Evolutionary conservation across 2,888 invertebrate species (phyloP).

Genomic region (Marronus borbonicus): DNA sequence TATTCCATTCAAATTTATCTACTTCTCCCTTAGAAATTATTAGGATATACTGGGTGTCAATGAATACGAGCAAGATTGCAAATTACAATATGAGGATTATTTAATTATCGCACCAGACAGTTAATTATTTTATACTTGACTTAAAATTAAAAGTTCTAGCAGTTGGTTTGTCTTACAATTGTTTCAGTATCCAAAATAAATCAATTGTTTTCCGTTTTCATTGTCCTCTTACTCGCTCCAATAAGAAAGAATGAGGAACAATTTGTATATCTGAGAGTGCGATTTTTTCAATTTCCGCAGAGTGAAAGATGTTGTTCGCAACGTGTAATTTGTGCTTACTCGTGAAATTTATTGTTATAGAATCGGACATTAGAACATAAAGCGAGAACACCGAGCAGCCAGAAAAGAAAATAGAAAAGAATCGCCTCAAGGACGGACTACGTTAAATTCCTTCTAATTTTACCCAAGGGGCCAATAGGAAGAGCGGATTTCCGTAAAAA

Average conservation of each 20-base stretch:
- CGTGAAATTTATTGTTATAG: slow-evolving; percentile 35
- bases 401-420: slow-evolving; percentile 38
- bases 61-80: too few species aligned
- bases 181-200: too few species aligned
- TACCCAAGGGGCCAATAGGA: slow-evolving; percentile 37
- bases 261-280: background rate
- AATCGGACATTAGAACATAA: slow-evolving; percentile 42
- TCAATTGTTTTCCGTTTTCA: too few species aligned
- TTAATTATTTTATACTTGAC: too few species aligned
- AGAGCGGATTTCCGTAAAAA: slow-evolving; percentile 39
- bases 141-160: too few species aligned
- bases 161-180: too few species aligned
- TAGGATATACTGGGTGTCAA: too few species aligned
- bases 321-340: slow-evolving; percentile 35
- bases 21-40: too few species aligned
- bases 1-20: too few species aligned
- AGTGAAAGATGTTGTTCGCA: slow-evolving; percentile 24
- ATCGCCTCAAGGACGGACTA: slow-evolving; percentile 43
- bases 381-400: slow-evolving; percentile 13
- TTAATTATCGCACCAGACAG: too few species aligned
- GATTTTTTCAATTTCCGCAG: slow-evolving; percentile 26
- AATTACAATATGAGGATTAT: too few species aligned
- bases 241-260: background rate
- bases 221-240: background rate
- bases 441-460: slow-evolving; percentile 45